Conservation (phyloP, 2,888 invertebrate species). For the Rugalucina vietnamica region DNA sequence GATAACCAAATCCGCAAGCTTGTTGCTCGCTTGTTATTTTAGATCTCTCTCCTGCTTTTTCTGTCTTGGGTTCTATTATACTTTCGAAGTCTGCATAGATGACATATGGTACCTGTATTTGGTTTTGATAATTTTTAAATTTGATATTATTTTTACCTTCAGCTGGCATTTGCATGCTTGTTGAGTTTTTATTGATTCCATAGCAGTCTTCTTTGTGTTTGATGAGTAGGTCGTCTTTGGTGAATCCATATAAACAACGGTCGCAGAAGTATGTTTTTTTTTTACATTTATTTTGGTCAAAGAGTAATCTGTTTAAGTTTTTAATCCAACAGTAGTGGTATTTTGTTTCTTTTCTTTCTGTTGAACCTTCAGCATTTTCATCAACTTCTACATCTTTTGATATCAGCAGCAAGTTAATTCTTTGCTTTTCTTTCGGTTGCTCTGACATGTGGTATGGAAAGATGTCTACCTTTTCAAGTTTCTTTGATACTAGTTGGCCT, state of each 20-base stretch:
- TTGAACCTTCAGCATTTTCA: not conserved
- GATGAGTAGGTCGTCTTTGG: constrained; percentile 33
- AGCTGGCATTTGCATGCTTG: too few relatives aligned
- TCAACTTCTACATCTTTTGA: constrained; percentile 17
- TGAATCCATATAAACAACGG: constrained; percentile 39
- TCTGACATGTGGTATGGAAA: constrained; percentile 49
- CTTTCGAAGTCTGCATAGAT: constrained; percentile 32
- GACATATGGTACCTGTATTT: too few relatives aligned
- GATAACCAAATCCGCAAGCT: constrained; percentile 43
- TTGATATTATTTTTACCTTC: constrained; percentile 34
- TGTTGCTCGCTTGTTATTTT: constrained; percentile 37
- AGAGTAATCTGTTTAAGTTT: constrained; percentile 14
- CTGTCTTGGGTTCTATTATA: constrained; percentile 19
- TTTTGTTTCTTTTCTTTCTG: constrained; percentile 27
- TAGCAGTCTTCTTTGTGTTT: constrained; percentile 48
- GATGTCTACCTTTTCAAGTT: constrained; percentile 20
- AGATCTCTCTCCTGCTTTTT: constrained; percentile 12
- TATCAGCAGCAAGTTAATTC: constrained; percentile 22
- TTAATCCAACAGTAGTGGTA: constrained; percentile 37
- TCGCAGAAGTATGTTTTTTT: constrained; percentile 35
- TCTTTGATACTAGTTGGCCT: constrained; percentile 17
- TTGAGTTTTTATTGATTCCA: constrained; percentile 33
- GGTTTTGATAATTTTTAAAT: constrained; percentile 38
- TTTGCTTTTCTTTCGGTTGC: constrained; percentile 27
- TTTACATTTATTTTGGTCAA: constrained; percentile 30